A percentile compares a stretch with the other conserved stretches of the same genome.
These are phyloP conservation scores for Chionoecetes opilio DNA, from an alignment of 1,140 invertebrate genomes.

Conservation along the genomic window DNA sequence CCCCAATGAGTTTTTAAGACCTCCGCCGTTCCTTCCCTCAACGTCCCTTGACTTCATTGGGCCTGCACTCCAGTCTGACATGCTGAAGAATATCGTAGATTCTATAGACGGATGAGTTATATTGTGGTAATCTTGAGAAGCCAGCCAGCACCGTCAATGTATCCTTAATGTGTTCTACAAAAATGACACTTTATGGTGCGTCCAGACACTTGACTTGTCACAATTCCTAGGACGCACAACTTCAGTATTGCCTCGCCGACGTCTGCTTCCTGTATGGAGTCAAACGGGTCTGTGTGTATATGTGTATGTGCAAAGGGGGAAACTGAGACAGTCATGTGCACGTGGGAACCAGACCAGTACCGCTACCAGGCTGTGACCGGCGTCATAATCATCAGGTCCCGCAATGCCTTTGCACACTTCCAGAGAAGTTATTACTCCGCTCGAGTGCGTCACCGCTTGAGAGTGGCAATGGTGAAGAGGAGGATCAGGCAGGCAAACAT, in stretches of 20 bases:
- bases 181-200: too few species aligned
- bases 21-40: neutral
- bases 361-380: too few species aligned
- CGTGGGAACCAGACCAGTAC: too few species aligned
- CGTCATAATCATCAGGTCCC: too few species aligned
- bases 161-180: neutral
- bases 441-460: too few species aligned
- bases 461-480: too few species aligned
- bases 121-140: neutral
- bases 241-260: neutral
- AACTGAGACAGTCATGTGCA: too few species aligned
- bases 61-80: neutral
- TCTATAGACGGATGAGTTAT: neutral
- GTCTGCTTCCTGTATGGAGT: neutral
- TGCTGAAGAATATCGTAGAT: neutral
- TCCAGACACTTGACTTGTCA: too few species aligned
- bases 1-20: constrained; percentile 59
- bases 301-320: neutral
- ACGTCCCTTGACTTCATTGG: neutral
- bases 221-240: neutral
- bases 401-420: too few species aligned
- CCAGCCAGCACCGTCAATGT: neutral
- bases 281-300: neutral
- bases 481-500: too few species aligned
- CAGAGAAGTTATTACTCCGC: too few species aligned